Base-by-base conservation (phyloP, 2,797 vertebrate species). In the Chelonia mydas region DNA sequence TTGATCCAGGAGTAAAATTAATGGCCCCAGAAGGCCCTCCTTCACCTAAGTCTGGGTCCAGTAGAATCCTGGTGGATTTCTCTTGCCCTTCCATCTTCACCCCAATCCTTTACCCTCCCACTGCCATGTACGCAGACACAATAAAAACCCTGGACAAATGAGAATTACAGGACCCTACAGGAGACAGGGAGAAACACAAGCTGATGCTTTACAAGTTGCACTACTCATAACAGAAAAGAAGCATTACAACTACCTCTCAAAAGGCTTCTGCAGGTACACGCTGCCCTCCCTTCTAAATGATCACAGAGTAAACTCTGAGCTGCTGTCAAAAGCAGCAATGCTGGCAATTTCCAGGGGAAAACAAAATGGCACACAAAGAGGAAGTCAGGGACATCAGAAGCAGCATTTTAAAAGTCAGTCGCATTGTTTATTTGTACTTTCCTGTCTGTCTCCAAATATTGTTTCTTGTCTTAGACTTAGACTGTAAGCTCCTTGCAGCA, bases 291-390 rank as follows among this genome's bases (percentile, higher is more conserved):
- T 86, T n/a, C 45, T 59, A 53, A 54, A 81, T 2, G 4, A 79
- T 27, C 3, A 10, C 37, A n/a, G 1, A 15, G 1, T 2, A n/a
- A 3, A 0, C 0, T 54, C 76, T 10, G 7, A 53, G 11, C 27
- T 6, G 33, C 27, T 28, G 5, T 1, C 41, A 68, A 37, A 12
- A 78, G 37, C 33, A 50, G 13, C 23, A 74, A 74, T 76, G 27
- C 84, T 61, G 86, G 53, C 57, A 50, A 3, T 77, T 81, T 21
- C 80, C 54, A 68, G 6, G 2, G 50, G 37, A 28, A 3, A 1
- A 2, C 17, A 4, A 76, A 13, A 17, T 49, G 17, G n/a, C 0
- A 5, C 17, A 1, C 3, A 47, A 78, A 51, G 47, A 78, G 55
- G 81, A 79, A 87, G 15, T 33, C 19, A 74, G 76, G 80, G 86